Percentiles rank a stretch among this genome's conserved stretches.
phyloP scores from a whole-genome alignment of 2,797 vertebrate genomes.

The Fistularia tabacaria region DNA sequence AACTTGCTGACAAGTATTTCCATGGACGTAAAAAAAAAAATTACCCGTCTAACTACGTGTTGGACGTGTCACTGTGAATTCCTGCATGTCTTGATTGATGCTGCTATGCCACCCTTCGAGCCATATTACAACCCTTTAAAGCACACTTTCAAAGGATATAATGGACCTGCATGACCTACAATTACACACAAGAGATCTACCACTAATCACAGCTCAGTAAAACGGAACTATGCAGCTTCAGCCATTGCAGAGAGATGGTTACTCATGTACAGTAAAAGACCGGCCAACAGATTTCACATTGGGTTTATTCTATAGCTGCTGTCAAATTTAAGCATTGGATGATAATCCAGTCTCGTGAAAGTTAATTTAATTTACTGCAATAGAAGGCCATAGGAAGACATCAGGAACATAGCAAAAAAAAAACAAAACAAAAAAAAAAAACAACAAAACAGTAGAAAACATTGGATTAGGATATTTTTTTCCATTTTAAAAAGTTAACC shows the following conservation, averaged over 20 bases:
- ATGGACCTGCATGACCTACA: conserved; percentile 8
- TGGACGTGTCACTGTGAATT: too few species aligned
- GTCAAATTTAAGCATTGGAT: conserved; percentile 63
- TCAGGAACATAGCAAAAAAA: conserved; percentile 24
- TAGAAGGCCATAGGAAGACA: conserved; percentile 38
- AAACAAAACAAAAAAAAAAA: neutral
- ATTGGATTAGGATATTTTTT: conserved; percentile 31
- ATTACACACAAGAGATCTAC: conserved; percentile 36
- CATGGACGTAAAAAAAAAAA: too few species aligned
- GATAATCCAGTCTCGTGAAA: conserved; percentile 75
- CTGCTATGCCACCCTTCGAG: conserved; percentile 4
- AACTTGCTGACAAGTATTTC: too few species aligned
- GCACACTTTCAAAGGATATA: conserved; percentile 19
- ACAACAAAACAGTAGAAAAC: conserved; percentile 27
- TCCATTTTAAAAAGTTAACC: conserved; percentile 44
- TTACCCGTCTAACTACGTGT: too few species aligned
- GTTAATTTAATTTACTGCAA: conserved; percentile 74
- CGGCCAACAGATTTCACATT: conserved; percentile 56
- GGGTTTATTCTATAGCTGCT: conserved; percentile 68
- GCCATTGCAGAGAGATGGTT: conserved; percentile 10
- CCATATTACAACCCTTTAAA: conserved; percentile 20
- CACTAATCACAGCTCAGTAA: conserved; percentile 35
- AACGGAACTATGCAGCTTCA: conserved; percentile 10
- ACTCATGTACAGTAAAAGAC: conserved; percentile 28
- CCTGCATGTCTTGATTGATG: neutral